phyloP scores from a whole-genome alignment of 2,888 invertebrate genomes.

The Panopea generosa region DNA sequence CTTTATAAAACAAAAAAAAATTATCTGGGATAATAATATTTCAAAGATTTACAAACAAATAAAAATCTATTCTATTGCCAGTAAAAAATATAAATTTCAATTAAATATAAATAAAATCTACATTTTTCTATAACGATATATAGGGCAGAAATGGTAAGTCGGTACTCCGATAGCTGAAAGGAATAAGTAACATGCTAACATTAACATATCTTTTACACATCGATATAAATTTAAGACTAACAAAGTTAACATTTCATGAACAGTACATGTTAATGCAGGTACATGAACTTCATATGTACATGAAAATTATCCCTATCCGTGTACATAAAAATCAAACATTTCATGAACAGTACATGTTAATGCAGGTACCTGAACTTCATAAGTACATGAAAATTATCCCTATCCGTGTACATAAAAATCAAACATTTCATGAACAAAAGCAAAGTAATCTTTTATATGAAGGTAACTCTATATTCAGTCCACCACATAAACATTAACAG shows the following conservation, averaged over 20 bases:
- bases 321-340: too few relatives aligned
- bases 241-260: neutral
- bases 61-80: conserved; percentile 15
- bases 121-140: conserved; percentile 2
- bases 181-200: neutral
- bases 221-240: neutral
- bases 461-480: too few relatives aligned
- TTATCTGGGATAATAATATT: conserved; percentile 9
- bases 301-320: too few relatives aligned
- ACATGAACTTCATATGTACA: too few relatives aligned
- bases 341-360: too few relatives aligned
- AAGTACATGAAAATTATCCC: too few relatives aligned
- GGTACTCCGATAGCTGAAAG: neutral
- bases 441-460: too few relatives aligned
- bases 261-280: neutral
- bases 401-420: too few relatives aligned
- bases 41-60: conserved; percentile 18
- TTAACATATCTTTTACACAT: neutral
- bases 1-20: conserved; percentile 9
- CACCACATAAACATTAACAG: too few relatives aligned
- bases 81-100: neutral
- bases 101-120: neutral
- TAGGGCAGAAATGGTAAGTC: neutral
- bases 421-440: too few relatives aligned
- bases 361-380: too few relatives aligned